Evolutionary conservation across 2,797 vertebrate species (phyloP), one percentile per base, ranked within the genome.

Genomic region (Neomorphus geoffroyi): DNA sequence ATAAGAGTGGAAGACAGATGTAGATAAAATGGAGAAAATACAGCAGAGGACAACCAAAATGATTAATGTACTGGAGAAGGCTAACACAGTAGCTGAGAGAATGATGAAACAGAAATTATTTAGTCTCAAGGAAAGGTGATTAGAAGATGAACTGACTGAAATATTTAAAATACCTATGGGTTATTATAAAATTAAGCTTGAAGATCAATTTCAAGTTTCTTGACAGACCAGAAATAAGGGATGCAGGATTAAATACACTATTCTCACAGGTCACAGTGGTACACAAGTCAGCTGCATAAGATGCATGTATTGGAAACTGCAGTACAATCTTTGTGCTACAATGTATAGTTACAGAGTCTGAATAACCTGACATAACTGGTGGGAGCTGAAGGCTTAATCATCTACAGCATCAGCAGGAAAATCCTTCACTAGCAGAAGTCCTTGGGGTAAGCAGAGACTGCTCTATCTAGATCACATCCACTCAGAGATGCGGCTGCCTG

Each of bases 51-150:
- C 92, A 95, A 96, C 82, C 46, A 90, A 91, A 92, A 89, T 95
- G 92, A 96, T 92, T 91, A 88, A 96, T 96, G 60, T 86, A 92
- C 87, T 91, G 80, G 87, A 70, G 82, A 84, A 94, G 73, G 70
- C 91, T 90, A 92, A 84, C 80, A 80, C 45, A 80, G 92, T 73
- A 88, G 73, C 90, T 86, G 80, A 95, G 80, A 95, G 80, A 94
- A 97, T 96, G 95, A 96, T 95, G 85, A 96, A 97, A 96, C 92
- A 94, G 90, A 92, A 94, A 95, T 96, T 96, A 94, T 94, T 94
- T 96, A 81, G 94, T 96, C 94, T 92, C 80, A 67, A 93, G 94
- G 82, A 96, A 96, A 96, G 95, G 94, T 96, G 96, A 96, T 95
- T 92, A 94, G 91, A 92, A 96, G 94, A 90, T 96, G 95, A 96